Conservation (phyloP, 2,113 vertebrate genomes). For the Hassar affinis region DNA sequence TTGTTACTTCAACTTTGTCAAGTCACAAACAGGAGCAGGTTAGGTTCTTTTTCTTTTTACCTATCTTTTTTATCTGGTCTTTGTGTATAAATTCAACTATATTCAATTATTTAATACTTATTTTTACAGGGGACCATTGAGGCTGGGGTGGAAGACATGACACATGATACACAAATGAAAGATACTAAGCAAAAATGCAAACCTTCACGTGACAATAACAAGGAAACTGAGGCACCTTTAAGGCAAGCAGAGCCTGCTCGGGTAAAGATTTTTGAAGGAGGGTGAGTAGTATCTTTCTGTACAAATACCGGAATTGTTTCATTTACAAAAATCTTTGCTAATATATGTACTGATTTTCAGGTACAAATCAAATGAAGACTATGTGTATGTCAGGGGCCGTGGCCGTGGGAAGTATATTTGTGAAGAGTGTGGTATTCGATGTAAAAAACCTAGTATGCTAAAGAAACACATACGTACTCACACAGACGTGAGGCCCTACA, state of each 20-base stretch:
- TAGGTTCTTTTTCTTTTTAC: background rate
- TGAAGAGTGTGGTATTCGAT: slow-evolving; percentile 98
- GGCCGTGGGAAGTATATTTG: slow-evolving; percentile 98
- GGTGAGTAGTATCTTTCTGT: slow-evolving; percentile 75
- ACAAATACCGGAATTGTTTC: background rate
- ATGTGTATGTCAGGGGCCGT: slow-evolving; percentile 95
- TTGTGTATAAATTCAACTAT: background rate
- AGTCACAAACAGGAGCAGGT: slow-evolving; percentile 89
- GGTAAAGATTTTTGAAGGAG: slow-evolving; percentile 99
- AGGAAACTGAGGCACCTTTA: slow-evolving; percentile 82
- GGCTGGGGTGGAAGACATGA: slow-evolving; percentile 83
- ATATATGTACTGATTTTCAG: slow-evolving; percentile 63
- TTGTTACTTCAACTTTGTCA: slow-evolving; percentile 91
- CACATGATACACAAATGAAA: slow-evolving; percentile 86
- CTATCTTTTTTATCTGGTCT: background rate
- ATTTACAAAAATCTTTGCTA: slow-evolving; percentile 6
- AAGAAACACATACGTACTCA: slow-evolving; percentile 98
- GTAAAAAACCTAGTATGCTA: slow-evolving; percentile 99
- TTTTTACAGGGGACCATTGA: slow-evolving; percentile 90
- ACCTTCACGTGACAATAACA: slow-evolving; percentile 89
- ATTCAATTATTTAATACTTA: background rate
- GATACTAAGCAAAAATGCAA: slow-evolving; percentile 86
- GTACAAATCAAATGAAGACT: slow-evolving; percentile 98
- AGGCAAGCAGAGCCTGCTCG: slow-evolving; percentile 87
- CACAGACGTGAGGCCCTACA: slow-evolving; percentile 93